Evolutionary conservation across 1,140 invertebrate species (phyloP), one percentile per base, ranked within the genome.

Genomic region (Doryteuthis pealeii): DNA sequence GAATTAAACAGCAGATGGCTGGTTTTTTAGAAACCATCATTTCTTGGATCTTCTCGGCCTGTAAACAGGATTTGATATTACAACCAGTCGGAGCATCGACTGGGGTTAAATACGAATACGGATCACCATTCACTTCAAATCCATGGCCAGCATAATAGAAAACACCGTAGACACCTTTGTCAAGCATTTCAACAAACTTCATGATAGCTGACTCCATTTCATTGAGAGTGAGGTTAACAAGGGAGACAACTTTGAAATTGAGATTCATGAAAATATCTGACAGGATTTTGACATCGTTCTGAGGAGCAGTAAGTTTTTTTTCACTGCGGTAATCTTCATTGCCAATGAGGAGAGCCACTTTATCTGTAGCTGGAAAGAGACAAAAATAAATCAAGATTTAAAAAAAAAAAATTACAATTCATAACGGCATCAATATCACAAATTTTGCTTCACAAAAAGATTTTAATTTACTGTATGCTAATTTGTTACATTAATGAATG

Each of bases 111-210:
- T 88, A 89, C 69, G 87, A 88, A 70, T 87, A 82, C 18, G 86
- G 86, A 70, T 88, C 80, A 18, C 32, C 30, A 31, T 32, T 68
- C 18, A 68, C 66, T 62, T 87, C 85, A 79, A 89, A 89, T 10
- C 89, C 89, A 79, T 89, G 89, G 0, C 89, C 89, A 77, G 88
- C 89, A 74, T 89, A 89, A 73, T 89, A 89, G 73, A 89, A 89
- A 26, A 89, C 85, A 71, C 84, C 88, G 80, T 89, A 89, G 40
- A 89, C 88, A 49, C 87, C 88, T 31, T 83, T 77, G 18, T 83
- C 86, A 12, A 89, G 78, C 54, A 89, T 73, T 74, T 87, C 81
- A 67, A 81, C 81, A 77, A 88, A 89, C 70, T 88, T 82, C 22
- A 85, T 70, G 14, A 89, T 83, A 14, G 89, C 85, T 71, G 83